Base-by-base conservation (phyloP, 2,797 vertebrate genomes). In the Corythornis leucogaster region DNA sequence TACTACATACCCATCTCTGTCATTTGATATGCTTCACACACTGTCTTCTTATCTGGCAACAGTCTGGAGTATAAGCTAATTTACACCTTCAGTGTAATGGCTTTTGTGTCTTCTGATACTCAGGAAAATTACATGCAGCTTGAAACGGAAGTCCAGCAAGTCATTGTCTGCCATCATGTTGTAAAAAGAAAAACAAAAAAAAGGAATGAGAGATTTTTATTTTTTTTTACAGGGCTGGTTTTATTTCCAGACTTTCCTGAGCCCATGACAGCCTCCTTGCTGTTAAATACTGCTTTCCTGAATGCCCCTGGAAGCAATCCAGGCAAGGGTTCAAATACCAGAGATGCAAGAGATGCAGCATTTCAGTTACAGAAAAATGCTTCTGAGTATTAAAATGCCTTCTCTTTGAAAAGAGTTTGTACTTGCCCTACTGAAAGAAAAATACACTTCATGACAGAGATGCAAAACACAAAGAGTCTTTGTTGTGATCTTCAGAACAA, bases 111-210 rank as follows among this genome's bases (percentile, higher is more conserved):
- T 82, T 89, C 68, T 61, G 71, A 59, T 89, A 25, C 59, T 71
- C 67, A 46, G 53, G 67, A 90, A 84, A 12, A 79, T 53, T 70
- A 92, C 75, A 74, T 22, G 15, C 57, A 54, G 40, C 64, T 58
- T 85, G 61, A 88, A 92, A 80, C n/a, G 77, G 67, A 93, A 93
- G 75, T 85, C 50, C 68, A 77, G 75, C 61, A 90, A 88, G 84
- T 33, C 33, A 62, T n/a, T 81, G 28, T 33, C 62, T 83, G 31
- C 54, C 50, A 80, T 58, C 42, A 50, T 40, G 71, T 90, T 92
- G 61, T 92, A 90, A 90, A 93, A 68, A 75, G 62, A 84, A 85
- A 11, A 89, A 82, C 14, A 87, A 71, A 81, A 75, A 79, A n/a
- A 9, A 45, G 18, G 11, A 3, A 67, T 33, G 6, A 79, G 14